Conservation (phyloP, 2,113 vertebrate species). For the Nannospalax galili region DNA sequence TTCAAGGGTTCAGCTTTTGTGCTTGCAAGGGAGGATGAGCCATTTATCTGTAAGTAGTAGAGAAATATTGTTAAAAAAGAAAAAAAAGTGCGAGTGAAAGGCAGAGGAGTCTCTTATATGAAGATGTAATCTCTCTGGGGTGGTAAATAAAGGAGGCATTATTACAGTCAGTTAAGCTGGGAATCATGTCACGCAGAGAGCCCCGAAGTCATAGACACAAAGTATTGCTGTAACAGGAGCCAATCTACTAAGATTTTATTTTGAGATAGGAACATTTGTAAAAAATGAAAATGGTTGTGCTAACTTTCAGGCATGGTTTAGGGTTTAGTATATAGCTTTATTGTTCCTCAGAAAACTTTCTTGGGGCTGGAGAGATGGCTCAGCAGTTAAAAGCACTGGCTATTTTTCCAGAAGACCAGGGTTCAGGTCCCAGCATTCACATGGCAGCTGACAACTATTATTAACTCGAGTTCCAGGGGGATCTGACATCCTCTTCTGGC, state of each 20-base stretch:
- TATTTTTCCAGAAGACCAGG: no score
- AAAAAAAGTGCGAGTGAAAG: not conserved
- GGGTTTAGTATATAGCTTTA: not conserved
- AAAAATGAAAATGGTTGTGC: not conserved
- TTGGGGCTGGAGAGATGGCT: no score
- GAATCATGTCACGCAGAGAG: not conserved
- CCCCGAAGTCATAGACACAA: not conserved
- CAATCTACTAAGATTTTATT: not conserved
- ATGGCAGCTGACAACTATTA: no score
- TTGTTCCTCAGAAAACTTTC: not conserved
- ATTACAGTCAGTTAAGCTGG: not conserved
- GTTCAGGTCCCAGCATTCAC: no score
- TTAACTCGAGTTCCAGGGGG: no score
- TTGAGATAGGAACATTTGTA: not conserved
- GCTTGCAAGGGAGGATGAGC: not conserved
- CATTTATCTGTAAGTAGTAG: not conserved
- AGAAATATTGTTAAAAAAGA: not conserved
- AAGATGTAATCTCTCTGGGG: conserved; percentile 2
- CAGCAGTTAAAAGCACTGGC: no score
- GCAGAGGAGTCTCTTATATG: not conserved
- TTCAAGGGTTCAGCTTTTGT: not conserved
- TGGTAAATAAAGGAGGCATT: not conserved
- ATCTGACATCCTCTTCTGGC: no score
- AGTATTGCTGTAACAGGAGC: not conserved
- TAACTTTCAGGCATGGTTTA: not conserved